Evolutionary conservation across 1,140 invertebrate species (phyloP).

Genomic region (Gonioctena quinquepunctata): DNA sequence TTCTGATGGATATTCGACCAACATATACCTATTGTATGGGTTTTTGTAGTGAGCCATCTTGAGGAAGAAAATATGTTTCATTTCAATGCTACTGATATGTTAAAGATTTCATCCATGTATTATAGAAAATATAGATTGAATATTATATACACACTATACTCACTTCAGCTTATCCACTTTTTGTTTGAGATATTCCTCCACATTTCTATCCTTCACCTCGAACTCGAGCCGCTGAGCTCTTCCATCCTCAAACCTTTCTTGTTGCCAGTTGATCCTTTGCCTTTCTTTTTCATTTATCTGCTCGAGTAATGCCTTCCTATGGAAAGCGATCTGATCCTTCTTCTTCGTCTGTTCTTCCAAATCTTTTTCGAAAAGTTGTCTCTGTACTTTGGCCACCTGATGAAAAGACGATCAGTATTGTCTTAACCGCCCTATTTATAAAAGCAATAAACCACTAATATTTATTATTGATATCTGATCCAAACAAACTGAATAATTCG

Average conservation of each 20-base stretch:
- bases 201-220: slow-evolving; percentile 60
- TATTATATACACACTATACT: too few species aligned
- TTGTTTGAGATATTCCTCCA: slow-evolving; percentile 62
- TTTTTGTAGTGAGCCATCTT: too few species aligned
- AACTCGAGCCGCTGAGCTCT: slow-evolving; percentile 62
- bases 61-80: too few species aligned
- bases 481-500: too few species aligned
- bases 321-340: slow-evolving; percentile 55
- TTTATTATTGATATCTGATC: too few species aligned
- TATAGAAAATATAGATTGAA: too few species aligned
- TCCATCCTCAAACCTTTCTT: slow-evolving; percentile 68
- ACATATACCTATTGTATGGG: too few species aligned
- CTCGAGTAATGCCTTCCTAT: slow-evolving; percentile 60
- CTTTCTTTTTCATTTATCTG: slow-evolving; percentile 72
- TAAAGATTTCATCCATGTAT: too few species aligned
- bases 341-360: slow-evolving; percentile 58
- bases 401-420: neutral
- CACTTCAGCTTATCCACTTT: slow-evolving; percentile 64
- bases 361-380: slow-evolving; percentile 51
- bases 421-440: too few species aligned
- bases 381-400: neutral
- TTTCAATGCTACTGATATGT: too few species aligned
- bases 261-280: slow-evolving; percentile 62
- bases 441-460: too few species aligned
- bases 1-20: too few species aligned